A percentile compares a stretch with the other conserved stretches of the same genome.
Evolutionary conservation across 1,140 invertebrate genomes (phyloP).

Genomic region (Coelopa frigida): DNA sequence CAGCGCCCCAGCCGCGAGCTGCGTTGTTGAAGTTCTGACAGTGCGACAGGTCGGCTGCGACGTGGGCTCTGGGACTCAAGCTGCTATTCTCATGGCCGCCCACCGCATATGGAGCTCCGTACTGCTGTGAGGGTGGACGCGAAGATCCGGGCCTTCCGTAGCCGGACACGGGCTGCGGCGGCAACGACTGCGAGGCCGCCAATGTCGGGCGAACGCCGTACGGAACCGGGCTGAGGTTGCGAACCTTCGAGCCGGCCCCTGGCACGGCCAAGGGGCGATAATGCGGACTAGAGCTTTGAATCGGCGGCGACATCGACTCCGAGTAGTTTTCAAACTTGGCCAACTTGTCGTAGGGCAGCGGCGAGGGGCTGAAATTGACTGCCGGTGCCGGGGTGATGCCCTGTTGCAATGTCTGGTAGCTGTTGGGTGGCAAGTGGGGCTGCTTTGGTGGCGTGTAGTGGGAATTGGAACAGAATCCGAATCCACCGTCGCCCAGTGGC

Average conservation of each 20-base stretch:
- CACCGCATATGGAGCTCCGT: not conserved
- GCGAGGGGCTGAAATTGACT: constrained; percentile 32
- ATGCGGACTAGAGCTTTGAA: not conserved
- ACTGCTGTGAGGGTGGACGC: constrained; percentile 12
- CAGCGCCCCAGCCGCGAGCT: constrained; percentile 63
- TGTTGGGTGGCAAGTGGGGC: constrained; percentile 9
- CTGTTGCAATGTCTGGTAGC: constrained; percentile 17
- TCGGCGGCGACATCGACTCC: not conserved
- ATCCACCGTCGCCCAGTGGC: no score
- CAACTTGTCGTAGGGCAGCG: constrained; percentile 31
- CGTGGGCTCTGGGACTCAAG: not conserved
- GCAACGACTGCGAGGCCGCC: constrained; percentile 1
- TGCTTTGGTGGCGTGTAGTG: constrained; percentile 9
- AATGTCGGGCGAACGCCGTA: constrained; percentile 12
- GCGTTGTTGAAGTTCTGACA: constrained; percentile 69
- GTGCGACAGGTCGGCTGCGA: constrained; percentile 1
- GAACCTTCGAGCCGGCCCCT: constrained; percentile 11
- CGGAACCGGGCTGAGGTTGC: constrained; percentile 22
- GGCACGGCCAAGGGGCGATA: not conserved
- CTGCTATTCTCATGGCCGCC: not conserved
- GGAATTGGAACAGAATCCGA: not conserved
- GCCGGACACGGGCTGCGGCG: not conserved
- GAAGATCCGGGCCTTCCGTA: no score
- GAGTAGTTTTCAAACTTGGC: constrained; percentile 27
- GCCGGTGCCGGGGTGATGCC: constrained; percentile 9